Evolutionary conservation across 2,888 invertebrate genomes (phyloP).

Genomic region (Rotaria magnacalcarata): DNA sequence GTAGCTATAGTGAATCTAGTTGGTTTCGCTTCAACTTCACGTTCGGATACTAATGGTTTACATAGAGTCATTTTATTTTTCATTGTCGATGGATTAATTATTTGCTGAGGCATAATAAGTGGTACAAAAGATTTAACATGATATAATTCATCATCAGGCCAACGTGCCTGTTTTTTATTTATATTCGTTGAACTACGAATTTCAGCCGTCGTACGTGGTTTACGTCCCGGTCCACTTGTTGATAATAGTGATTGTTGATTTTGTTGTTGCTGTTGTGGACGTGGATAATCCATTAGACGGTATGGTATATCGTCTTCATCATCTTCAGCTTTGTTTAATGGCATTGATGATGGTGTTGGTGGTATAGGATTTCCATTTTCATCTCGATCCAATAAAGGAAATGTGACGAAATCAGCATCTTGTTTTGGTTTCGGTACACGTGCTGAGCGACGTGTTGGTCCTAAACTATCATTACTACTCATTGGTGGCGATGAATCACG

Average conservation of each 20-base stretch:
- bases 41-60: slow-evolving; percentile 27
- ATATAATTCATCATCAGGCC: slow-evolving; percentile 34
- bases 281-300: slow-evolving; percentile 20
- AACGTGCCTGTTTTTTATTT: slow-evolving; percentile 28
- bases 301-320: slow-evolving; percentile 24
- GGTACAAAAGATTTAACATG: slow-evolving; percentile 33
- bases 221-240: background rate
- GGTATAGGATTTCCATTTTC: slow-evolving; percentile 27
- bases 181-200: slow-evolving; percentile 19
- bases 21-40: slow-evolving; percentile 18
- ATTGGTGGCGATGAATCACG: slow-evolving; percentile 30
- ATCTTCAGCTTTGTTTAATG: background rate
- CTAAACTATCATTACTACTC: background rate
- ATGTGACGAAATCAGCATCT: slow-evolving; percentile 36
- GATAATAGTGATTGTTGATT: slow-evolving; percentile 9
- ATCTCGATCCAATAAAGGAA: slow-evolving; percentile 26
- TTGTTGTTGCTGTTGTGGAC: background rate
- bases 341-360: slow-evolving; percentile 10
- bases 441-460: slow-evolving; percentile 32
- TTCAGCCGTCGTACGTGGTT: background rate
- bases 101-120: slow-evolving; percentile 25
- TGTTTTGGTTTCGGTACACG: slow-evolving; percentile 32
- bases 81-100: slow-evolving; percentile 8
- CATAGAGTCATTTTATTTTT: slow-evolving; percentile 20
- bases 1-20: background rate